These are phyloP conservation scores for Heliconius hermathena DNA, from an alignment of 1,140 invertebrate genomes.

Conservation along the genomic window DNA sequence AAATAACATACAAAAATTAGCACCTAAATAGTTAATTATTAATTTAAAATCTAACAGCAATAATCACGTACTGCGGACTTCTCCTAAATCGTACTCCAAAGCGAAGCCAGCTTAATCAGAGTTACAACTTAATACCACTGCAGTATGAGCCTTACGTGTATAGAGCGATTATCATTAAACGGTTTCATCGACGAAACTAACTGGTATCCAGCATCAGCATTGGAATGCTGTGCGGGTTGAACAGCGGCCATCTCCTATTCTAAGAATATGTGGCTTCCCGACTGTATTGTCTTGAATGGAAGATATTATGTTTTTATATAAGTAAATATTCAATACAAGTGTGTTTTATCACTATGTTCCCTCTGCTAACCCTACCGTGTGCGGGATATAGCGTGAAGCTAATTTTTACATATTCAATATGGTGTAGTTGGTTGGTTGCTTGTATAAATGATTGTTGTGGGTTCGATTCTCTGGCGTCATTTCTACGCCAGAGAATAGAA, in stretches of 20 bases:
- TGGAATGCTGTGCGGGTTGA: slow-evolving; percentile 1
- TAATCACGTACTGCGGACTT: neutral
- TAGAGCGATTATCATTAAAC: slow-evolving; percentile 1
- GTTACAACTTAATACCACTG: neutral
- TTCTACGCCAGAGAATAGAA: too few species aligned
- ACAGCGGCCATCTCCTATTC: neutral
- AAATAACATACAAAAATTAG: too few species aligned
- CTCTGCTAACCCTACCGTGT: too few species aligned
- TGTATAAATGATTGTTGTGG: too few species aligned
- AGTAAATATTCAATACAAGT: too few species aligned
- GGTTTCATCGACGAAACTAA: neutral
- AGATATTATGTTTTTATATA: neutral
- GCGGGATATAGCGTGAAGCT: too few species aligned
- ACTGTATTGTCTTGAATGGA: neutral
- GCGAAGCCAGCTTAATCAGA: slow-evolving; percentile 6
- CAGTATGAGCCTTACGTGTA: neutral
- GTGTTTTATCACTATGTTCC: too few species aligned
- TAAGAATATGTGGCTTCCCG: neutral
- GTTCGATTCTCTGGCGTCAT: too few species aligned
- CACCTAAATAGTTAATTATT: too few species aligned
- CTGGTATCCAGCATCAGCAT: neutral
- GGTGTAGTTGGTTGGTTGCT: too few species aligned
- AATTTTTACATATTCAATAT: too few species aligned
- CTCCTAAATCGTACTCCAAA: neutral
- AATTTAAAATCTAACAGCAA: too few species aligned